Evolutionary conservation across 2,888 invertebrate species (phyloP), one percentile per base, ranked within the genome.

Genomic region (Candidula unifasciata): DNA sequence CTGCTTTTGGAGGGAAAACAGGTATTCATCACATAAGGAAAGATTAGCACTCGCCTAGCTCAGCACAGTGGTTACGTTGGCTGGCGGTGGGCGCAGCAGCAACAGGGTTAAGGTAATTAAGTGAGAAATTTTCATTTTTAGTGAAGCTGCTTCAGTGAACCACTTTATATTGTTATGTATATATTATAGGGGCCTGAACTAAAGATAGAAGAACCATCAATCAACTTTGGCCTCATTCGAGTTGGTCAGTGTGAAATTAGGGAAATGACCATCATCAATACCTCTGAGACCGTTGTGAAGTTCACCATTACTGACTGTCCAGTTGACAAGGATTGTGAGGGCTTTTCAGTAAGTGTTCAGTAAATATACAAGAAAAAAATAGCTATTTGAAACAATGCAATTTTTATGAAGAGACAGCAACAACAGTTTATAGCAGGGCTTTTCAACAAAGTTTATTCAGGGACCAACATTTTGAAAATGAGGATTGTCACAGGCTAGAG

Each of bases 181-280:
- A 30, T 68, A 33, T 66, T 86, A 37, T 85, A 93, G 93, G 93
- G 93, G 8, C 93, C 93, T 37, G 93, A 93, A 81, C 85, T 93
- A 18, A 84, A 80, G 1, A 89, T 94, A 30, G 92, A 92, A 77
- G 89, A 92, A 52, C 90, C 93, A 8, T 91, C 92, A 78, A 82
- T 93, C 24, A 91, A 93, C 89, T 93, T 93, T 90, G 93, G 93
- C 44, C 88, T 94, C 57, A 91, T 93, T 33, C 87, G 91, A 33
- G 85, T 93, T 18, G 93, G 93, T 18, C 87, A 91, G 73, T 87
- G 87, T 0, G 90, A 87, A 21, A 86, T 83, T 80, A 89, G 86
- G 79, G 85, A 88, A 71, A 85, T 93, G n/a, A 90, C 90, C 24
- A 83, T 93, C 18, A 87, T 87, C 60, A 93, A 93, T 87, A 87